Evolutionary conservation across 2,797 vertebrate species (phyloP).

Genomic region (Phaenicophaeus curvirostris): DNA sequence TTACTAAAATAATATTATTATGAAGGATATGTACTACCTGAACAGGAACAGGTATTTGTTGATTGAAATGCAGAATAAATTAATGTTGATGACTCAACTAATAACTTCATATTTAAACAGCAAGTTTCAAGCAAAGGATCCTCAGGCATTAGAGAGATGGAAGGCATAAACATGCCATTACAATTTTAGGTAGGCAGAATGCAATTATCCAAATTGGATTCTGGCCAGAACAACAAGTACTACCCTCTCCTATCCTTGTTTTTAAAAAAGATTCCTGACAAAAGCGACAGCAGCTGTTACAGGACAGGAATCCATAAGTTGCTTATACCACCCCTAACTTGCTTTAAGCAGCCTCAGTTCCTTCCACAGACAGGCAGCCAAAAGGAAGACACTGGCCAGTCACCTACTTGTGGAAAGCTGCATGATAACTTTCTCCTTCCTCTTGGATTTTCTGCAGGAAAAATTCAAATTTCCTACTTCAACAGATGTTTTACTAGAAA

Average conservation of each 20-base stretch:
- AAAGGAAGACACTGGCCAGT: not conserved
- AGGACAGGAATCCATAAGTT: not conserved
- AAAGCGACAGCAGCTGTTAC: not conserved
- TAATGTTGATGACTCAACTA: conserved; percentile 30
- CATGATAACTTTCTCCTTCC: not conserved
- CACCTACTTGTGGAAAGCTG: not conserved
- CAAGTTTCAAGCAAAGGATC: conserved; percentile 32
- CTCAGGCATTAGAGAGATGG: conserved; percentile 26
- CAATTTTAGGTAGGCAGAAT: conserved; percentile 52
- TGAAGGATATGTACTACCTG: not conserved
- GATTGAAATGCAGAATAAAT: conserved; percentile 26
- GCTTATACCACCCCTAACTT: not conserved
- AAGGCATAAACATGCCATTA: conserved; percentile 47
- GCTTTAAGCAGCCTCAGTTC: not conserved
- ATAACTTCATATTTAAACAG: conserved; percentile 38
- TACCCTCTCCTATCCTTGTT: conserved; percentile 1
- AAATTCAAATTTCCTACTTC: not conserved
- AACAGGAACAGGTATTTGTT: conserved; percentile 14
- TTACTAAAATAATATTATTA: not conserved
- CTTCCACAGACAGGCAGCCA: not conserved
- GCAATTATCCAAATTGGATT: conserved; percentile 56
- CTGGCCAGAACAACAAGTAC: conserved; percentile 25
- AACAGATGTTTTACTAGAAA: not conserved
- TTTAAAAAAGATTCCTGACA: not conserved
- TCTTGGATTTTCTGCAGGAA: not conserved